These are phyloP conservation scores for Seriola dumerili DNA, from an alignment of 2,113 vertebrate genomes.

Conservation along the genomic window DNA sequence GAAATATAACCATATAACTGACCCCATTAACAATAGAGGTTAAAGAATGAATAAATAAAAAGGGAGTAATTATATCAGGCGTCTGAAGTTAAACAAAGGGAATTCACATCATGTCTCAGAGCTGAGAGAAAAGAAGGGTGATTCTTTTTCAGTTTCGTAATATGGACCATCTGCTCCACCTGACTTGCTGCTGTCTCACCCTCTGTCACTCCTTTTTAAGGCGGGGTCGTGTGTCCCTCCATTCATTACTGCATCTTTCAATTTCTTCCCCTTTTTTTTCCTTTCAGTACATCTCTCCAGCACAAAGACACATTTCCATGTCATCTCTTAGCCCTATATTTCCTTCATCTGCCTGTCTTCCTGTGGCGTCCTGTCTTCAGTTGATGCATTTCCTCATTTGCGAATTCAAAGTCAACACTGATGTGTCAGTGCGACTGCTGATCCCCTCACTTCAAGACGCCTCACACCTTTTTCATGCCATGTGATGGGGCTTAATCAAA, in stretches of 20 bases:
- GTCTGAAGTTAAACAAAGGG: not conserved
- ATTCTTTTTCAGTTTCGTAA: constrained; percentile 32
- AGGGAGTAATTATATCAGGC: constrained; percentile 1
- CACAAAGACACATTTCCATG: not conserved
- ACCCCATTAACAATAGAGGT: constrained; percentile 26
- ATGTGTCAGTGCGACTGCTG: constrained; percentile 2
- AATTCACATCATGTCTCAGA: constrained; percentile 26
- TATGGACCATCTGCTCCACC: constrained; percentile 43
- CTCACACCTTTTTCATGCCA: constrained; percentile 51
- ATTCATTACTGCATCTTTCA: constrained; percentile 29
- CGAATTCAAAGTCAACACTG: constrained; percentile 41
- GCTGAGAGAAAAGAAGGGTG: not conserved
- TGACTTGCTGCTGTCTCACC: constrained; percentile 23
- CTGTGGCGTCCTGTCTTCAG: constrained; percentile 10
- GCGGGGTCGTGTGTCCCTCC: constrained; percentile 5
- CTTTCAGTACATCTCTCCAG: not conserved
- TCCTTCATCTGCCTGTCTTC: constrained; percentile 5
- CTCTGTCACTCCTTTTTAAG: constrained; percentile 37
- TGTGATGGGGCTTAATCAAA: constrained; percentile 54
- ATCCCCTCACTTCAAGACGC: constrained; percentile 45
- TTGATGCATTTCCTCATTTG: constrained; percentile 36
- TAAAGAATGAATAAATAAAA: constrained; percentile 43
- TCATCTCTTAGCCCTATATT: not conserved
- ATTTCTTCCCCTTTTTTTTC: not conserved
- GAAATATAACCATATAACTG: not conserved